Evolutionary conservation across 2,797 vertebrate species (phyloP), one percentile per base, ranked within the genome.

Genomic region (Parauchenoglanis punctatus): DNA sequence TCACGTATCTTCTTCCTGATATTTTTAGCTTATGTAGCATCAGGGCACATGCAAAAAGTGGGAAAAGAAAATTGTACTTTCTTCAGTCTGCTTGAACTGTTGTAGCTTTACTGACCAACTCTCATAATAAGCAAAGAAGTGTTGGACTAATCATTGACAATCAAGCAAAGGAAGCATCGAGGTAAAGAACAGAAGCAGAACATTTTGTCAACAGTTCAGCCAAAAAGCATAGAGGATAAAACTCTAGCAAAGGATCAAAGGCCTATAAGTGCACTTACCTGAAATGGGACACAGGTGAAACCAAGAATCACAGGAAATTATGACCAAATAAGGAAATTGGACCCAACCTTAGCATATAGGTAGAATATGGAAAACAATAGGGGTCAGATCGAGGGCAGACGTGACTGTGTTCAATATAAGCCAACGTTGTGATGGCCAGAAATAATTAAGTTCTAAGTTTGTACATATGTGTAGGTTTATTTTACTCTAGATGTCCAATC

Each of bases 321-420:
- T 31, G 75, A 31, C 75, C 52, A 56, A 78, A 78, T 31, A 78
- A 78, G 75, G 13, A 78, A 56, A 17, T 17, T 31, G 52, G 68
- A 20, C 7, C 7, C 7, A 20, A 40, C 18, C 7, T 6, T 25
- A 7, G 25, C 23, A 61, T 25, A 58, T 58, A 17, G 59, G 59
- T 61, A 25, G 40, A 23, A 11, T 73, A 25, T 52, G 25, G 75
- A 54, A 54, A 54, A 77, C 75, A 17, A 10, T 28, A 28, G 13
- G n/a, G 46, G 75, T 54, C 75, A 77, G n/a, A 59, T 44, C 8
- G 2, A 15, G 35, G 31, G 35, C 12, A 81, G 35, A 61, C 3
- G 6, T 25, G 12, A 61, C 20, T 44, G 31, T 2, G n/a, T 81
- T 15, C 10, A 44, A 23, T 81, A 15, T 81, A 6, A 40, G 28